Percentiles rank a stretch among this genome's conserved stretches.
Evolutionary conservation across 2,888 invertebrate genomes (phyloP).

Genomic region (Pycnomerus fuliginosus): DNA sequence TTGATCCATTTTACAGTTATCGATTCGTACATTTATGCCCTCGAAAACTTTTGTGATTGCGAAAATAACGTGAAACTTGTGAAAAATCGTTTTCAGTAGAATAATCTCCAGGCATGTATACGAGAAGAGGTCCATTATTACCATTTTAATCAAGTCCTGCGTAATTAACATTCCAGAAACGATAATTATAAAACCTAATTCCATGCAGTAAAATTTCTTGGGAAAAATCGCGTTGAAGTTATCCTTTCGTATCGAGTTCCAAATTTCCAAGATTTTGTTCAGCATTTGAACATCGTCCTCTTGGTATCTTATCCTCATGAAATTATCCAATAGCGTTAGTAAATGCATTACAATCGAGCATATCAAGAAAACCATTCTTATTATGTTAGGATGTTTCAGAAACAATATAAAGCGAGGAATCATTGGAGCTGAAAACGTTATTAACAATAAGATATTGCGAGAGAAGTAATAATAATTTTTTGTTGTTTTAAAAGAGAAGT

Average conservation of each 20-base stretch:
- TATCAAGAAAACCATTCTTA: slow-evolving; percentile 9
- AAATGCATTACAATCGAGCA: slow-evolving; percentile 8
- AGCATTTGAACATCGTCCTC: slow-evolving; percentile 8
- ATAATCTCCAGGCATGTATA: slow-evolving; percentile 22
- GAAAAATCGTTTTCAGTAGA: slow-evolving; percentile 13
- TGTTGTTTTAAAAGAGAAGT: background rate
- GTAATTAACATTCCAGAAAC: slow-evolving; percentile 5
- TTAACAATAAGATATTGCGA: slow-evolving; percentile 3
- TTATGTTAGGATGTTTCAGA: slow-evolving; percentile 5
- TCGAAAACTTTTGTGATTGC: slow-evolving; percentile 3
- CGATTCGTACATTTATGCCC: slow-evolving; percentile 7
- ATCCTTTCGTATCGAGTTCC: slow-evolving; percentile 6
- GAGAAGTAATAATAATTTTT: background rate
- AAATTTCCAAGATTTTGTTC: slow-evolving; percentile 10
- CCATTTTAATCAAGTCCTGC: slow-evolving; percentile 11
- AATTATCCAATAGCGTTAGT: slow-evolving; percentile 2
- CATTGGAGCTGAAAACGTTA: slow-evolving; percentile 1
- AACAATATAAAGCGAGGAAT: slow-evolving; percentile 3
- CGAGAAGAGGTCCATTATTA: slow-evolving; percentile 10
- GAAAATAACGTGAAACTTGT: slow-evolving; percentile 17
- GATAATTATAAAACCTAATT: slow-evolving; percentile 5
- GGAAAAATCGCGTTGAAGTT: no score
- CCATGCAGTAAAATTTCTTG: slow-evolving; percentile 8
- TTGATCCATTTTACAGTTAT: background rate
- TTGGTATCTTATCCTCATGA: background rate